Conservation (phyloP, 2,797 vertebrate genomes). For the Tokudaia tokunoshimensis region DNA sequence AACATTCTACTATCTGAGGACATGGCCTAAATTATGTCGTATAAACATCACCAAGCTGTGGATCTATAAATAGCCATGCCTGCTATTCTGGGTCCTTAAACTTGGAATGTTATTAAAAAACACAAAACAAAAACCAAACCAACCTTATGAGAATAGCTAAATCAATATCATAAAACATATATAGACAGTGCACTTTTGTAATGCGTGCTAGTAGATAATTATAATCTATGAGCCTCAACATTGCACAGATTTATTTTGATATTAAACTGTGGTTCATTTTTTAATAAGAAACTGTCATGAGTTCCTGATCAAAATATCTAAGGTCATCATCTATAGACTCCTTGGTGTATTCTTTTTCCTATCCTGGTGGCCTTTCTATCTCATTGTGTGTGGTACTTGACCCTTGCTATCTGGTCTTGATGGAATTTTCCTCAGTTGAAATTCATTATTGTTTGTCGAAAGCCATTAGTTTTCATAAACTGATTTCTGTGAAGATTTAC, state of each 20-base stretch:
- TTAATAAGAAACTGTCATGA: not conserved
- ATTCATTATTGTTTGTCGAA: conserved; percentile 43
- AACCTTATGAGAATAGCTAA: not conserved
- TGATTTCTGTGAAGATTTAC: conserved; percentile 52
- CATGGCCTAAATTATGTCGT: not conserved
- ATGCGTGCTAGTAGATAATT: not conserved
- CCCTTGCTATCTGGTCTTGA: not conserved
- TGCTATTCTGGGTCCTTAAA: not conserved
- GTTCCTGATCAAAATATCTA: not conserved
- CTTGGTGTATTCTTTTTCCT: not conserved
- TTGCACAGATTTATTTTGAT: not conserved
- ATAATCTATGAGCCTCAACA: not conserved
- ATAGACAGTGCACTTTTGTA: not conserved
- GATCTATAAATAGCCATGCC: not conserved
- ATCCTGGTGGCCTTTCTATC: not conserved
- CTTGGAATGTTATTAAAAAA: conserved; percentile 27
- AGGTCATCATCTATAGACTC: not conserved
- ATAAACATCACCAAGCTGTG: not conserved
- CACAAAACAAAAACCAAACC: not conserved
- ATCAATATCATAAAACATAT: not conserved
- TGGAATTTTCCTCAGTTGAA: not conserved
- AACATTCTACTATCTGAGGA: conserved; percentile 34
- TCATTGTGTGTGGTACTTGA: not conserved
- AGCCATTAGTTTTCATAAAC: conserved; percentile 44
- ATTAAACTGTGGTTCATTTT: not conserved